Conservation (phyloP, 2,888 invertebrate species). For the Frankliniella fusca region DNA sequence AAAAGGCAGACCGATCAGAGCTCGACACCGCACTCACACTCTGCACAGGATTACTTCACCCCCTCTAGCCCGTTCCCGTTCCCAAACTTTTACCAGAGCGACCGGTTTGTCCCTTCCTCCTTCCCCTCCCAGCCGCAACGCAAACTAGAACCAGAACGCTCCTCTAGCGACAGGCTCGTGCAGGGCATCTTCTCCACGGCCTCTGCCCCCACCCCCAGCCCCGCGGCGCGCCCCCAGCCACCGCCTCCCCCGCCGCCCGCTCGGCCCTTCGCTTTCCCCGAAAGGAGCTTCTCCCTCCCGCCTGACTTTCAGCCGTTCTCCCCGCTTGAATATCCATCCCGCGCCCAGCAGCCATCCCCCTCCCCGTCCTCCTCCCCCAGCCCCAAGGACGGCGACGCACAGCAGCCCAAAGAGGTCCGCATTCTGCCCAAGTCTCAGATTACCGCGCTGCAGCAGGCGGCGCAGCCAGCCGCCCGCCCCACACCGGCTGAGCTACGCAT, state of each 20-base stretch:
- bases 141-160: slow-evolving; percentile 19
- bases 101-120: slow-evolving; percentile 20
- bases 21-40: slow-evolving; percentile 2
- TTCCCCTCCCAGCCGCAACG: slow-evolving; percentile 2
- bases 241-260: not conserved
- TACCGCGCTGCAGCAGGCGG: not conserved
- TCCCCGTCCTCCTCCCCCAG: not conserved
- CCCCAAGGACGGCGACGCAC: not conserved
- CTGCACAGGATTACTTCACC: slow-evolving; percentile 24
- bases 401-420: not conserved
- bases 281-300: slow-evolving; percentile 15
- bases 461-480: not conserved
- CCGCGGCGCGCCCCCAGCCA: not conserved
- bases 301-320: slow-evolving; percentile 12
- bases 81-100: slow-evolving; percentile 9
- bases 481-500: not conserved
- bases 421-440: slow-evolving; percentile 9
- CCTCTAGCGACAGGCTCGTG: slow-evolving; percentile 12
- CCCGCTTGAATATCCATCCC: not conserved
- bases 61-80: slow-evolving; percentile 27
- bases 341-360: not conserved
- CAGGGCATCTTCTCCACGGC: not conserved
- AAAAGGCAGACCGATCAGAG: slow-evolving; percentile 16
- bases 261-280: slow-evolving; percentile 2
- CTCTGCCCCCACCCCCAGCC: not conserved